Evolutionary conservation across 2,888 invertebrate species (phyloP).

Genomic region (Agelastica alni): DNA sequence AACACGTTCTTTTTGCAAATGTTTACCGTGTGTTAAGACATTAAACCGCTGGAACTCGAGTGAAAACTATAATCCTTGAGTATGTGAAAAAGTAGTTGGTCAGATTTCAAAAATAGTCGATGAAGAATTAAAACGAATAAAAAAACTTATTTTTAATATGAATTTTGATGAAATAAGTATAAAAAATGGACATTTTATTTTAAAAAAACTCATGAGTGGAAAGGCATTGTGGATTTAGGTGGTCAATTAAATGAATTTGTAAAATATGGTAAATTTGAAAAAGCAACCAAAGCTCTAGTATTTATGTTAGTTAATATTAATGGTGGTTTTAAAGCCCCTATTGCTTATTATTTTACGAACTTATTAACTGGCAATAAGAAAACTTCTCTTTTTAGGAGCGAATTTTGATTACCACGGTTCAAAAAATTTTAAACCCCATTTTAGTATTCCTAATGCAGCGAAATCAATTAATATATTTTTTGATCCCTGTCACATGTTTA

Average conservation of each 20-base stretch:
- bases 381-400: neutral
- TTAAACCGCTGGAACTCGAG: too few species aligned
- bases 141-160: neutral
- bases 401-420: neutral
- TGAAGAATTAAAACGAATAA: neutral
- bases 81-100: too few species aligned
- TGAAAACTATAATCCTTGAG: too few species aligned
- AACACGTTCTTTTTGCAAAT: too few species aligned
- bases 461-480: neutral
- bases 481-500: neutral
- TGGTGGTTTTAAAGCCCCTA: neutral
- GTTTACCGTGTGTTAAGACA: too few species aligned
- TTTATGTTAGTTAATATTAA: neutral
- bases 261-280: neutral
- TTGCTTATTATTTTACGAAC: neutral
- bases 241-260: neutral
- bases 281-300: neutral
- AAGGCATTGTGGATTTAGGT: neutral
- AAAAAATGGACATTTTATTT: neutral
- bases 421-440: neutral
- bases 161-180: neutral
- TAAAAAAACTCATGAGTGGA: too few species aligned
- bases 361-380: neutral
- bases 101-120: too few species aligned
- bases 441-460: neutral